These are phyloP conservation scores for Bicyclus anynana DNA, from an alignment of 1,140 invertebrate genomes.

Conservation along the genomic window DNA sequence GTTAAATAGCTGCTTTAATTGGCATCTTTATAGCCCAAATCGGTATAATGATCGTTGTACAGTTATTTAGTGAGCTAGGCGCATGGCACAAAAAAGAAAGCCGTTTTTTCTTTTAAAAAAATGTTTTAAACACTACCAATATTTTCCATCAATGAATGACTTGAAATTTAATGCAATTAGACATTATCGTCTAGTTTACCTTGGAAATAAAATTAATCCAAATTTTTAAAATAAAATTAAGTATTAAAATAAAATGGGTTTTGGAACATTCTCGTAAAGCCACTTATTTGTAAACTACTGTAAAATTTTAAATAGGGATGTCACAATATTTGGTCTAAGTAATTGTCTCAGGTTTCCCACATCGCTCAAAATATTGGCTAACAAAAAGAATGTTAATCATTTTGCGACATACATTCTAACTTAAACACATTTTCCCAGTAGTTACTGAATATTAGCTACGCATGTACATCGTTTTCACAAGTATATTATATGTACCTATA, in stretches of 20 bases:
- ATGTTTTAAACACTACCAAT: too few species aligned
- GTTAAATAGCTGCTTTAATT: conserved; percentile 37
- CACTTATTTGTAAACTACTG: too few species aligned
- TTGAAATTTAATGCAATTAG: too few species aligned
- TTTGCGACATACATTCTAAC: conserved; percentile 6
- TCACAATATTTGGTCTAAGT: background rate
- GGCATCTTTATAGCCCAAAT: conserved; percentile 33
- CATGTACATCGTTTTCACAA: conserved; percentile 35
- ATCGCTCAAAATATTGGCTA: conserved; percentile 6
- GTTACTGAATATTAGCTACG: conserved; percentile 22
- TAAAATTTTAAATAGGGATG: background rate
- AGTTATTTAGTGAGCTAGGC: conserved; percentile 4
- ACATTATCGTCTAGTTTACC: too few species aligned
- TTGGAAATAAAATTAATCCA: too few species aligned
- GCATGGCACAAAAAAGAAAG: conserved; percentile 21
- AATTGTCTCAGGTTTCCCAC: background rate
- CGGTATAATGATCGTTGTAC: conserved; percentile 20
- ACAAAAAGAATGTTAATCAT: conserved; percentile 3
- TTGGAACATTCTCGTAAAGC: too few species aligned
- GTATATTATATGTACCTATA: conserved; percentile 17
- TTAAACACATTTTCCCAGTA: conserved; percentile 19
- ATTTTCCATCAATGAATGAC: too few species aligned
- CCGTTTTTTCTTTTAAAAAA: too few species aligned
- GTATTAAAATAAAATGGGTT: too few species aligned
- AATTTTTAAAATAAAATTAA: too few species aligned